Evolutionary conservation across 2,113 vertebrate genomes (phyloP).

Genomic region (Sardina pilchardus): DNA sequence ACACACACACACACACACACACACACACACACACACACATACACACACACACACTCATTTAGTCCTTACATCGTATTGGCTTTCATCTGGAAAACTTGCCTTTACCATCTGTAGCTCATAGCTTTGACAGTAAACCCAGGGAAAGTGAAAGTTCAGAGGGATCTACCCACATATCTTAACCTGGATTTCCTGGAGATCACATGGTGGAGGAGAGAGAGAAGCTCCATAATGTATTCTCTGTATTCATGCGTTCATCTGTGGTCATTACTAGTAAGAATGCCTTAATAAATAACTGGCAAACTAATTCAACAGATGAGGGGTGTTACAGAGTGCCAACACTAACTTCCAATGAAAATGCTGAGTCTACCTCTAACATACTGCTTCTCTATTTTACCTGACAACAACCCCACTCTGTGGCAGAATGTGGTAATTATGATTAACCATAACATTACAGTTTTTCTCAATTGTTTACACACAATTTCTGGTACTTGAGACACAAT

Average conservation of each 20-base stretch:
- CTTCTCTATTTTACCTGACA: neutral
- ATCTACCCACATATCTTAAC: neutral
- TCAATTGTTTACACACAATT: too few relatives aligned
- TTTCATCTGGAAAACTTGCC: neutral
- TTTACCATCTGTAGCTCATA: neutral
- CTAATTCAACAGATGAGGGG: neutral
- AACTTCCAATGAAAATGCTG: neutral
- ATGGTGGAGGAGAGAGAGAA: neutral
- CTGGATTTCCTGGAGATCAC: constrained; percentile 2
- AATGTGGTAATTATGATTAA: neutral
- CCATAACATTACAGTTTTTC: neutral
- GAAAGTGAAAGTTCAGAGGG: neutral
- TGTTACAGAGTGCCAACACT: neutral
- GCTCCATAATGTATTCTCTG: neutral
- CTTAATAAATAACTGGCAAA: neutral
- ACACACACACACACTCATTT: neutral
- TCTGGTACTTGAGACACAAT: too few relatives aligned
- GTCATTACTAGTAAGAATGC: neutral
- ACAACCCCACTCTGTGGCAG: neutral
- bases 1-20: neutral
- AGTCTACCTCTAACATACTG: neutral
- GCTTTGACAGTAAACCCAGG: neutral
- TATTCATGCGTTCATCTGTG: neutral
- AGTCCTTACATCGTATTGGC: neutral
- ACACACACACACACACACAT: constrained; percentile 4